Conservation (phyloP, 2,888 invertebrate species). For the Drosophila picticornis region DNA sequence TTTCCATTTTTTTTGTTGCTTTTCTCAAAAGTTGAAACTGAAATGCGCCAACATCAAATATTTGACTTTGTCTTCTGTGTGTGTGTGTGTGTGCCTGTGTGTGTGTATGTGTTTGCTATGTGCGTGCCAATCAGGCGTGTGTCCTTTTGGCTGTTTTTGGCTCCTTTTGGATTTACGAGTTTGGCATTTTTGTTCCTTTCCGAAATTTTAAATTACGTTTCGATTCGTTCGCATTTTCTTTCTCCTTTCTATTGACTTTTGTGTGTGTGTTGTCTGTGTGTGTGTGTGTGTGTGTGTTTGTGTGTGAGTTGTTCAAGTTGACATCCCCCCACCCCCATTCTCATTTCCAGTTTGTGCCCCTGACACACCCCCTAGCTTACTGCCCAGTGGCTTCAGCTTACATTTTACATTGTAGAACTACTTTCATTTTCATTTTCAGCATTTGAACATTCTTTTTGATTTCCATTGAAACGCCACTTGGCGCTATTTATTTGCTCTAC, state of each 20-base stretch:
- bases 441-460: slow-evolving; percentile 49
- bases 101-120: slow-evolving; percentile 41
- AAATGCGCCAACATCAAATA: slow-evolving; percentile 77
- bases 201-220: slow-evolving; percentile 77
- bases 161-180: slow-evolving; percentile 64
- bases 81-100: slow-evolving; percentile 19
- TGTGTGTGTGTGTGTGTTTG: not conserved
- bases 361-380: slow-evolving; percentile 23
- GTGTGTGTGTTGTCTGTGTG: not conserved
- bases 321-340: not conserved
- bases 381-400: not conserved
- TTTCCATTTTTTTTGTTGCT: slow-evolving; percentile 1
- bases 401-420: slow-evolving; percentile 9
- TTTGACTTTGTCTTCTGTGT: slow-evolving; percentile 69
- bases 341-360: slow-evolving; percentile 2
- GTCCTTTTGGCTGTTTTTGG: slow-evolving; percentile 49
- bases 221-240: slow-evolving; percentile 55
- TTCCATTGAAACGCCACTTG: slow-evolving; percentile 34
- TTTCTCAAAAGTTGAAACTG: slow-evolving; percentile 70
- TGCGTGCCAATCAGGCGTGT: slow-evolving; percentile 80
- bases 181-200: slow-evolving; percentile 66
- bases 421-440: slow-evolving; percentile 66
- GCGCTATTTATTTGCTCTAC: slow-evolving; percentile 3
- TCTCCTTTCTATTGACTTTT: slow-evolving; percentile 42
- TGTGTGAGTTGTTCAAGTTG: slow-evolving; percentile 16